Conservation (phyloP, 2,888 invertebrate genomes). For the Oscheius sp. region DNA sequence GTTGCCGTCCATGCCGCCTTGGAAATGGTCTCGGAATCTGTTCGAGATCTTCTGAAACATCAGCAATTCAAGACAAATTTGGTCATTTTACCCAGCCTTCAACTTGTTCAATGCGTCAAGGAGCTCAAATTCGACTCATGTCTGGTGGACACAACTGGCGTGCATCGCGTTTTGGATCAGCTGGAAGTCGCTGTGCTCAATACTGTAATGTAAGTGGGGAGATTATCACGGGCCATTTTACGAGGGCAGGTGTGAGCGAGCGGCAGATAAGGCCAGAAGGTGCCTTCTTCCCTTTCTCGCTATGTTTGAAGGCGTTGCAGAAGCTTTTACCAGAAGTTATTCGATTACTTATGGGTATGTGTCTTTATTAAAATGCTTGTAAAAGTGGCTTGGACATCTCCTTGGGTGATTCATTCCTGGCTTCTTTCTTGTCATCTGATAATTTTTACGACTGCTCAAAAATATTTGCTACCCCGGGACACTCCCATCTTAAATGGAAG, state of each 20-base stretch:
- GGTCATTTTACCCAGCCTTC: conserved; percentile 53
- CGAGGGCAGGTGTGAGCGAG: conserved; percentile 8
- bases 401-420: neutral
- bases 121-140: conserved; percentile 68
- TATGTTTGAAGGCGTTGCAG: conserved; percentile 23
- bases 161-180: conserved; percentile 65
- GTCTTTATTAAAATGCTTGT: too few relatives aligned
- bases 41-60: conserved; percentile 67
- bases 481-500: conserved; percentile 85
- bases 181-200: conserved; percentile 69
- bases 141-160: conserved; percentile 60
- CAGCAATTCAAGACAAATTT: conserved; percentile 60
- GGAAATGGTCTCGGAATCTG: conserved; percentile 68
- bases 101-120: conserved; percentile 60
- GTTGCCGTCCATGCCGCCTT: conserved; percentile 69
- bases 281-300: neutral
- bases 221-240: neutral
- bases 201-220: conserved; percentile 65
- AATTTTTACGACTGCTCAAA: neutral
- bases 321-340: conserved; percentile 37
- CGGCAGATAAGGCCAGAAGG: conserved; percentile 5
- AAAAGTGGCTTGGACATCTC: too few relatives aligned
- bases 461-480: neutral
- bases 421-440: conserved; percentile 23
- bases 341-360: conserved; percentile 19